A percentile compares a stretch with the other conserved stretches of the same genome.
Conservation (phyloP, 2,113 vertebrate genomes). For the Danio rerio region GRCz12tu NC_133183.1:61832001-61832500, state of each 20-base stretch:
- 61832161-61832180: slow-evolving; percentile 50
- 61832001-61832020: too few species aligned
- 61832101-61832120: background rate
- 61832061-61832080: background rate
- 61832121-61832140: background rate
- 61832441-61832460: background rate
- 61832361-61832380: background rate
- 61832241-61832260: slow-evolving; percentile 48
- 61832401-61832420: background rate
- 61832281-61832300: slow-evolving; percentile 50
- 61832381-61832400: background rate
- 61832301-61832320: slow-evolving; percentile 63
- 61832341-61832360: slow-evolving; percentile 10
- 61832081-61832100: background rate
- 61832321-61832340: slow-evolving; percentile 41
- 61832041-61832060: too few species aligned
- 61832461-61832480: slow-evolving; percentile 27
- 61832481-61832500: background rate
- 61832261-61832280: background rate
- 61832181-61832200: slow-evolving; percentile 42
- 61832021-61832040: too few species aligned
- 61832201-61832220: slow-evolving; percentile 24
- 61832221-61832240: slow-evolving; percentile 55
- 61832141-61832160: slow-evolving; percentile 37
- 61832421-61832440: background rate